Conservation (phyloP, 2,888 invertebrate genomes). For the Bedellia somnulentella region DNA sequence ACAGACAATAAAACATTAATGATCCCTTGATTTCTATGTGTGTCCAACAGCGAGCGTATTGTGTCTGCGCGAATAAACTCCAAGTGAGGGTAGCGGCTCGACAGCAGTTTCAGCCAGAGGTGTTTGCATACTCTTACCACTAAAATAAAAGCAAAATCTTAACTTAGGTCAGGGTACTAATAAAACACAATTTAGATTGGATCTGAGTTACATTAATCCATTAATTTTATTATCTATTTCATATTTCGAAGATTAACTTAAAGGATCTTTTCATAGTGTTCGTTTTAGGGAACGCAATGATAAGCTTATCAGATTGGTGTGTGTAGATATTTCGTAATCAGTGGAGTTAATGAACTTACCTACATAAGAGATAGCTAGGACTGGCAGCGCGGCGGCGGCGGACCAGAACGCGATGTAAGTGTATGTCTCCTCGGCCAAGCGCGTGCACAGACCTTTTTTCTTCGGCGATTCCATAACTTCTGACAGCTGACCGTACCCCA, state of each 20-base stretch:
- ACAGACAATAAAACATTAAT: slow-evolving; percentile 69
- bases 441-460: slow-evolving; percentile 19
- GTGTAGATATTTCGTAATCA: too few relatives aligned
- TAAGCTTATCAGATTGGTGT: too few relatives aligned
- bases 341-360: too few relatives aligned
- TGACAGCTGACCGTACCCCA: neutral
- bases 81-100: slow-evolving; percentile 60
- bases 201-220: too few relatives aligned
- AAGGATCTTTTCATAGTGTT: too few relatives aligned
- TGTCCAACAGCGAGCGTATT: slow-evolving; percentile 69
- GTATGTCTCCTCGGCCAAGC: slow-evolving; percentile 31
- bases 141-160: slow-evolving; percentile 20
- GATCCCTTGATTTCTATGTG: slow-evolving; percentile 72
- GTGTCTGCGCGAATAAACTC: slow-evolving; percentile 65
- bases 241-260: too few relatives aligned
- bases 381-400: slow-evolving; percentile 36
- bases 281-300: too few relatives aligned
- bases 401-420: slow-evolving; percentile 46
- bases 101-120: slow-evolving; percentile 58
- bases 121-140: slow-evolving; percentile 58
- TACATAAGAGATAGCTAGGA: slow-evolving; percentile 38
- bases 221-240: too few relatives aligned
- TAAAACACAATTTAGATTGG: too few relatives aligned
- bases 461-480: slow-evolving; percentile 15
- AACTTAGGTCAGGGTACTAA: too few relatives aligned